Base-by-base conservation (phyloP, 2,113 vertebrate species). In the Daubentonia madagascariensis region DNA sequence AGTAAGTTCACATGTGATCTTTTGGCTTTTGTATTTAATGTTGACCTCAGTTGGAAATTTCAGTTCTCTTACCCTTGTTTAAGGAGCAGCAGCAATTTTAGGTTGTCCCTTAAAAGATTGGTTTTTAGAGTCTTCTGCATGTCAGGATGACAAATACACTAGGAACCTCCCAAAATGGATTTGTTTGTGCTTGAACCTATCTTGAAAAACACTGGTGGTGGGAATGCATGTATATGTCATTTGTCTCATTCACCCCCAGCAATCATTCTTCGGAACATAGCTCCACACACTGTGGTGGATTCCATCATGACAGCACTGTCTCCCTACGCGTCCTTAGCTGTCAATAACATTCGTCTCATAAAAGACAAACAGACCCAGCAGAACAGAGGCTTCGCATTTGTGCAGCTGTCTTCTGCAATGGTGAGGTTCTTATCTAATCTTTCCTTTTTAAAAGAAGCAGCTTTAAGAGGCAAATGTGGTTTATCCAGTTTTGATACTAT, bases 341-440 rank as follows among this genome's bases (percentile, higher is more conserved):
- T 99, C 17, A 99, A 99, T 98, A 99, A 99, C 93, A 99, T 99
- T 97, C 99, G 99, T 37, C 99, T 99, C 92, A 99, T 99, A 98
- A 99, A 99, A 98, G 99, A 99, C 98, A 99, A 99, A 97, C 99
- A 99, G 98, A 99, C 99, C 0, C 99, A 99, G 88, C 99, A 99
- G 95, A 99, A 99, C 95, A 99, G 99, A 98, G 99, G 99, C 37
- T 99, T 99, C 98, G 99, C 99, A 0, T 99, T 99, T 97, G 99
- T 99, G 61, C 99, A 99, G 97, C 99, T 99, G 80, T 99, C 99
- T 54, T 99, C 99, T 94, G 99, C 99, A 96, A 99, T 99, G 99
- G 99, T 99, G 98, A 98, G 98, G 22, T 22, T 63, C 61, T 96
- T 11, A 2, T 83, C 92, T 50, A 5, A 4, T 97, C 68, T 93